Percentiles rank a stretch among this genome's conserved stretches.
These are phyloP conservation scores for Leptoclinus maculatus DNA, from an alignment of 2,797 vertebrate species.

Conservation along the genomic window DNA sequence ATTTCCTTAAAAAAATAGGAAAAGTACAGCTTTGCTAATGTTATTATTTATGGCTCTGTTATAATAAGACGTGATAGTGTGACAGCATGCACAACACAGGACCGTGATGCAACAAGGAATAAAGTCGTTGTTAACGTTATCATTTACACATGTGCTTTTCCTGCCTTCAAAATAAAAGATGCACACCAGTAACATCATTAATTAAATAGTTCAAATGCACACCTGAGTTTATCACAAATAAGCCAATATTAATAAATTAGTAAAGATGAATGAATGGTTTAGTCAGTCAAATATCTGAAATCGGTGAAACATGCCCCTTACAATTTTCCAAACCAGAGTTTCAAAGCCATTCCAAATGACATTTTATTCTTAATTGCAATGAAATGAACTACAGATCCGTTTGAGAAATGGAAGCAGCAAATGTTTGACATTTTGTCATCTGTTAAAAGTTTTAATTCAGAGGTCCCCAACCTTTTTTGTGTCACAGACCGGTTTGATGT, in stretches of 20 bases:
- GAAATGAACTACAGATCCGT: not conserved
- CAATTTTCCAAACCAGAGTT: not conserved
- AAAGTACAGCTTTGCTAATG: not conserved
- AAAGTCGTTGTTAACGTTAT: too few species aligned
- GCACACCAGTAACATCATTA: not conserved
- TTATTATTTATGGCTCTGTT: not conserved
- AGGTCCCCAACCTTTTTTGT: too few species aligned
- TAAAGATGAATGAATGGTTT: not conserved
- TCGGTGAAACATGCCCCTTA: not conserved
- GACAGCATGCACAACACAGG: not conserved
- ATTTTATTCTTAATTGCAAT: not conserved
- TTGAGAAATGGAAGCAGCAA: not conserved
- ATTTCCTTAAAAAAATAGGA: not conserved
- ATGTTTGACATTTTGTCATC: not conserved
- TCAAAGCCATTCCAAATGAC: not conserved
- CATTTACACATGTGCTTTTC: not conserved
- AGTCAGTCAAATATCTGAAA: not conserved
- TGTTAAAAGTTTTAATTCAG: not conserved
- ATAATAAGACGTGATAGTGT: not conserved
- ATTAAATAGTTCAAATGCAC: not conserved
- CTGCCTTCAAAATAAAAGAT: not conserved
- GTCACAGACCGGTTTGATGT: too few species aligned
- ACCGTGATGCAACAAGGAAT: not conserved
- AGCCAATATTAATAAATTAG: not conserved
- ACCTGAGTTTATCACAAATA: not conserved